phyloP scores from a whole-genome alignment of 2,888 invertebrate species.

The Eupithecia exiguata region DNA sequence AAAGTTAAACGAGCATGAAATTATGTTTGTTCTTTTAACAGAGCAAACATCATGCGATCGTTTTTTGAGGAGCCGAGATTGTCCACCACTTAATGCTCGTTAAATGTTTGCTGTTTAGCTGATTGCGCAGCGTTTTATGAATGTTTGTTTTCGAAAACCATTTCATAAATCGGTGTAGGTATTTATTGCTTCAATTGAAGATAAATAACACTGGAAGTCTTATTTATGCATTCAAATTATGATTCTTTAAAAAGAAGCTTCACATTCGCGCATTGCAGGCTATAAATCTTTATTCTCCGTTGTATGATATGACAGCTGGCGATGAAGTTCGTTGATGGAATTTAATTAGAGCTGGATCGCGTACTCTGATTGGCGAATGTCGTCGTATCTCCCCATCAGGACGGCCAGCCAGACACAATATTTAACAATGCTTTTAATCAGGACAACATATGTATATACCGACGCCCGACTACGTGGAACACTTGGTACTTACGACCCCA shows the following conservation, averaged over 20 bases:
- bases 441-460: neutral
- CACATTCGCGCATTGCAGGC: slow-evolving; percentile 41
- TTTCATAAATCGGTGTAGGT: slow-evolving; percentile 34
- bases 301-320: slow-evolving; percentile 50
- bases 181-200: slow-evolving; percentile 35
- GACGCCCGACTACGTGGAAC: neutral
- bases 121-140: slow-evolving; percentile 33
- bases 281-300: slow-evolving; percentile 49
- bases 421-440: slow-evolving; percentile 58
- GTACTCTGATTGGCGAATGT: slow-evolving; percentile 55
- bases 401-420: slow-evolving; percentile 19
- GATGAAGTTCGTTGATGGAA: slow-evolving; percentile 57
- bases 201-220: slow-evolving; percentile 38
- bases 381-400: slow-evolving; percentile 50
- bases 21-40: slow-evolving; percentile 64
- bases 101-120: slow-evolving; percentile 37
- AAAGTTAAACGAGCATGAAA: slow-evolving; percentile 55
- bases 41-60: slow-evolving; percentile 51
- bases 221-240: slow-evolving; percentile 45
- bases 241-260: slow-evolving; percentile 37
- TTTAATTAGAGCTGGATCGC: slow-evolving; percentile 60
- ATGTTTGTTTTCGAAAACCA: slow-evolving; percentile 33
- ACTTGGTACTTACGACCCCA: neutral
- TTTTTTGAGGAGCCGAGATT: slow-evolving; percentile 40
- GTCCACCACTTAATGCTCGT: slow-evolving; percentile 36